Conservation (phyloP, 2,888 invertebrate species). For the Trichogramma evanescens region DNA sequence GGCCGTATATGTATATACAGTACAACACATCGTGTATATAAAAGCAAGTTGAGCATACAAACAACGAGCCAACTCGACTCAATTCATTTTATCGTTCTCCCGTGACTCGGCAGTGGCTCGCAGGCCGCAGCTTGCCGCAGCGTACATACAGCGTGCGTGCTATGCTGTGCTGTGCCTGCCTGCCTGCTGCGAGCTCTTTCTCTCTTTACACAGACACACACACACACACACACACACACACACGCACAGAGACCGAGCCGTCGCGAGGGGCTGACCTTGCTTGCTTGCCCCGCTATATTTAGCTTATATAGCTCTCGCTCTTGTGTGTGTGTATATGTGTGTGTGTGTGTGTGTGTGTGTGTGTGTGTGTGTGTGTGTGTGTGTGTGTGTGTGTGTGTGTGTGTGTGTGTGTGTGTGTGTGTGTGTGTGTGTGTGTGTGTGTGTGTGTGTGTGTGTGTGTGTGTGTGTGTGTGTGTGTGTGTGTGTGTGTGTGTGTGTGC, state of each 20-base stretch:
- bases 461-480: constrained; percentile 24
- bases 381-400: constrained; percentile 22
- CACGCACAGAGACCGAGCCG: neutral
- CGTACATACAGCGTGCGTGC: no score
- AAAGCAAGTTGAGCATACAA: no score
- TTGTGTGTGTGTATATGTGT: constrained; percentile 23
- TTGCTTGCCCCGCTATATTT: no score
- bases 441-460: constrained; percentile 23
- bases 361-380: constrained; percentile 22
- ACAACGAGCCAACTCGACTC: no score
- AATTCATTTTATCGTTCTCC: no score
- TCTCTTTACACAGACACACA: neutral
- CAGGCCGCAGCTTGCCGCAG: neutral
- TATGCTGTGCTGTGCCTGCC: neutral
- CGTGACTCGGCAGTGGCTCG: no score
- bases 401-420: constrained; percentile 23
- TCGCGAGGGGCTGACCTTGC: neutral
- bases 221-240: neutral
- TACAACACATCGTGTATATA: no score
- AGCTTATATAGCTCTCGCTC: constrained; percentile 10
- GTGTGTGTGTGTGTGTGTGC: no score
- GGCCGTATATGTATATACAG: no score
- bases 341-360: constrained; percentile 21
- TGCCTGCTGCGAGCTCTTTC: neutral
- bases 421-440: constrained; percentile 23